Percentiles rank a stretch among this genome's conserved stretches.
Conservation (phyloP, 1,140 invertebrate genomes). For the Euura lappo region DNA sequence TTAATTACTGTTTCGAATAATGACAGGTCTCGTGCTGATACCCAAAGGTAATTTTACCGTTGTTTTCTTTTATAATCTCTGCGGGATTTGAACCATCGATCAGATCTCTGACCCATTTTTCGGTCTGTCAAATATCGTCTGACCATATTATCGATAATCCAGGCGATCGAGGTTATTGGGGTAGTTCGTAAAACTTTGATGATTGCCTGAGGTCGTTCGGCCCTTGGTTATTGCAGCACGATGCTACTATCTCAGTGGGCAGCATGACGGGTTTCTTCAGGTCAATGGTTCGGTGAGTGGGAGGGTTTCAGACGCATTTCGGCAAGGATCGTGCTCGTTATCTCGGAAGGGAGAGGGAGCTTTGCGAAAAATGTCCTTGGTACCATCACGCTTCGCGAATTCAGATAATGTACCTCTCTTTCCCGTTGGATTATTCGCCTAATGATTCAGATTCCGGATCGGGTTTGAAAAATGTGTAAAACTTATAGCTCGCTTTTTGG, state of each 20-base stretch:
- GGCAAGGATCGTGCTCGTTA: no score
- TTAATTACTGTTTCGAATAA: slow-evolving; percentile 4
- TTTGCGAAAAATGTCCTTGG: no score
- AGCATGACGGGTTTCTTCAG: neutral
- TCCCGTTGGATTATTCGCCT: no score
- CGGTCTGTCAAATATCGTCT: neutral
- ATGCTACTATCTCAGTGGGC: neutral
- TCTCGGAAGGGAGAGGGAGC: no score
- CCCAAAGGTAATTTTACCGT: neutral
- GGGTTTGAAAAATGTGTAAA: no score
- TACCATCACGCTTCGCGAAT: no score
- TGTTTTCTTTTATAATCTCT: no score
- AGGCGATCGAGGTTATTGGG: neutral
- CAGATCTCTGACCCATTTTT: neutral
- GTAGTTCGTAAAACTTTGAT: neutral
- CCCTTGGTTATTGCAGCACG: slow-evolving; percentile 5
- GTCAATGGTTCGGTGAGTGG: neutral
- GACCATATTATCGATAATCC: neutral
- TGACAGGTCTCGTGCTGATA: slow-evolving; percentile 1
- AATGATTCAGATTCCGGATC: no score
- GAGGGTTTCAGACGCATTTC: no score
- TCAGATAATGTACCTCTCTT: no score
- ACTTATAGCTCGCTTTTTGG: no score
- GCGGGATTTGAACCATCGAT: neutral
- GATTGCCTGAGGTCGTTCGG: neutral